Evolutionary conservation across 2,888 invertebrate species (phyloP).

Genomic region (Penaeus monodon): DNA sequence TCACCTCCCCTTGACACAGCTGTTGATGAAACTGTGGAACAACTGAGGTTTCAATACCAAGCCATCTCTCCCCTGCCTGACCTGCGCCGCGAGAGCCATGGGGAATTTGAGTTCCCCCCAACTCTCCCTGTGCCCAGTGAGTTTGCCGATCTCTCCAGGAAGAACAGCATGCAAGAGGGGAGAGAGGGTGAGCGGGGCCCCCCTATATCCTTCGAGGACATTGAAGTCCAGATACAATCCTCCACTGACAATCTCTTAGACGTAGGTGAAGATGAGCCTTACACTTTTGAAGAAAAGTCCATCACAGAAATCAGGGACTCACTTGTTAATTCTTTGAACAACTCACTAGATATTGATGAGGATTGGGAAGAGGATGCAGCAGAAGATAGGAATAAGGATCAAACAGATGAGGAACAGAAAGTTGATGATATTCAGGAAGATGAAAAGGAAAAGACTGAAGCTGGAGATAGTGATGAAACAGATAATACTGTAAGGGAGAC

Average conservation of each 20-base stretch:
- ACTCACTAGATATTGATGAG: constrained; percentile 59
- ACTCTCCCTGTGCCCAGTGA: constrained; percentile 81
- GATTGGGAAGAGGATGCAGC: constrained; percentile 32
- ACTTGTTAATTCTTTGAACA: constrained; percentile 55
- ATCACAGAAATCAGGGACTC: constrained; percentile 64
- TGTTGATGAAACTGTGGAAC: constrained; percentile 25
- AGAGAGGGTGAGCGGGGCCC: constrained; percentile 17
- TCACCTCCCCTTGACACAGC: constrained; percentile 20
- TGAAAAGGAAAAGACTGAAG: constrained; percentile 54
- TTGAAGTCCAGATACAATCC: constrained; percentile 54
- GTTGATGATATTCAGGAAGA: constrained; percentile 48
- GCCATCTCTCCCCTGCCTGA: constrained; percentile 78
- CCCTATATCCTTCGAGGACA: constrained; percentile 45
- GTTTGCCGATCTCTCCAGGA: constrained; percentile 78
- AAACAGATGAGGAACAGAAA: constrained; percentile 11
- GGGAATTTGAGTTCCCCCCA: constrained; percentile 67
- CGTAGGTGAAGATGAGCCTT: constrained; percentile 64
- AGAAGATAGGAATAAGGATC: constrained; percentile 14
- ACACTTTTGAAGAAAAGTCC: constrained; percentile 63
- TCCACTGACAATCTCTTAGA: constrained; percentile 64
- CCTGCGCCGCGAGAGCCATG: constrained; percentile 76
- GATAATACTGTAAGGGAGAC: constrained; percentile 57
- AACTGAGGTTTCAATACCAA: constrained; percentile 16
- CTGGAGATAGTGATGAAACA: constrained; percentile 61
- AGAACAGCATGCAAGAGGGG: constrained; percentile 48